Base-by-base conservation (phyloP, 2,797 vertebrate genomes). In the Melanotaenia nigrans region DNA sequence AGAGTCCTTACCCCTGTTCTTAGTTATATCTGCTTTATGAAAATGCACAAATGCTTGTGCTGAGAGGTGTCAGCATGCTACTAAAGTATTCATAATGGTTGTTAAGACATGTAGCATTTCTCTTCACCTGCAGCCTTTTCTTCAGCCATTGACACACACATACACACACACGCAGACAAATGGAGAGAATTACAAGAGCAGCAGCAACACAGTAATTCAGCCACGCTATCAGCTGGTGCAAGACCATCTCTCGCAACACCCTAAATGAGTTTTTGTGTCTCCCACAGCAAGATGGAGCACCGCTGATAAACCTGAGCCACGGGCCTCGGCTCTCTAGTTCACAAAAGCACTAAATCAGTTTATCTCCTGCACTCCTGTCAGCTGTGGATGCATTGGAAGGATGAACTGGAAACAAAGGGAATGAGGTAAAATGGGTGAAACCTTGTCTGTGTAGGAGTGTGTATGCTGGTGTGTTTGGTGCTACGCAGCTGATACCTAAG, bases 201-300 rank as follows among this genome's bases (percentile, higher is more conserved):
- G 65, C 47, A 65, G 61, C 13, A 36, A 1, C 4, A 60, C 65
- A 71, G 67, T 88, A 88, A 89, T 78, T 90, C 85, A 86, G 10
- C 59, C 7, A 13, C 2, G 70, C 74, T 78, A 76, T 89, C 61
- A 56, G 71, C 74, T 47, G 61, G 53, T 53, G 69, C 11, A 5
- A 74, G 81, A 78, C 75, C 83, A 72, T 83, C 76, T 72, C 76
- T 74, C 79, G 79, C 81, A 83, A 83, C 80, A 81, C 61, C 77
- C 77, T 80, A 86, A 89, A 88, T 87, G 81, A 85, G 78, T 85
- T 90, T 72, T 74, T 2, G 55, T 74, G 83, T 85, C 78, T 81
- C 82, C 70, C 62, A 57, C 24, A n/a, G 83, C 71, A 88, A 87
- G 89, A 92, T 83, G 79, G 76, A 86, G 83, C 82, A 77, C 75